These are phyloP conservation scores for Baccha elongata DNA, from an alignment of 2,888 invertebrate genomes.

Conservation along the genomic window DNA sequence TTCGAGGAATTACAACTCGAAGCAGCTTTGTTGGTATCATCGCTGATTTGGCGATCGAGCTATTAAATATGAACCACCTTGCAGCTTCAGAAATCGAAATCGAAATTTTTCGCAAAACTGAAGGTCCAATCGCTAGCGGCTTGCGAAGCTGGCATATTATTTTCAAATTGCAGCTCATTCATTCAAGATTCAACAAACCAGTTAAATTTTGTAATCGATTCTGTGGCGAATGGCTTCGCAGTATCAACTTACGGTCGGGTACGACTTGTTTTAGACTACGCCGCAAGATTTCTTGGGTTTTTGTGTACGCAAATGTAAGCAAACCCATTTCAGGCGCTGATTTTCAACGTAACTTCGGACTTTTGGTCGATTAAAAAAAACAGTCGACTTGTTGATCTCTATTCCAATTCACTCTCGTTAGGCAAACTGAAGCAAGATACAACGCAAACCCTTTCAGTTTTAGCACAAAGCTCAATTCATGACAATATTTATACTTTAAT, in stretches of 20 bases:
- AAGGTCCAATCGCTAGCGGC: neutral
- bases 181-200: neutral
- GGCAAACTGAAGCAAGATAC: neutral
- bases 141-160: neutral
- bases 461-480: neutral
- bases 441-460: neutral
- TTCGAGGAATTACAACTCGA: too few species aligned
- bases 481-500: too few species aligned
- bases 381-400: neutral
- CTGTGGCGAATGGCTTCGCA: neutral
- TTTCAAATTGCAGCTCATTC: neutral
- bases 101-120: neutral
- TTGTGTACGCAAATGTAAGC: neutral
- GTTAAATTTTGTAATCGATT: neutral
- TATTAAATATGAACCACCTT: too few species aligned
- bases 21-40: too few species aligned
- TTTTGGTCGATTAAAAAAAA: neutral
- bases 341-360: neutral
- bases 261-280: neutral
- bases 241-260: neutral
- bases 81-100: neutral
- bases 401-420: neutral
- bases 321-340: neutral
- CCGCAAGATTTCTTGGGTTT: neutral
- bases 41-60: too few species aligned